Conservation (phyloP, 1,140 invertebrate genomes). For the Eupeodes corollae region DNA sequence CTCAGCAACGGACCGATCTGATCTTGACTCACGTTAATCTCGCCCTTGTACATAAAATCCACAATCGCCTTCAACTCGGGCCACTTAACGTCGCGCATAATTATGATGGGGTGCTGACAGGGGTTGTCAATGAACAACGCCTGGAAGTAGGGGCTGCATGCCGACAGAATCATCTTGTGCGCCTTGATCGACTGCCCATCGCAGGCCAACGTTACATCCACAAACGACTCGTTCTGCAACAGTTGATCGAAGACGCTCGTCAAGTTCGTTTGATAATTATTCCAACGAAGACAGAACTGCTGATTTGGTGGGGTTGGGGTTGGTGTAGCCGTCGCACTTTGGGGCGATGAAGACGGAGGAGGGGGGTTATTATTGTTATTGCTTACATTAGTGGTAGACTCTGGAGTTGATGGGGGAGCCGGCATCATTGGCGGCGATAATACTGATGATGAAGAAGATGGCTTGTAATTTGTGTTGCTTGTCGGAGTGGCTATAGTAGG, state of each 20-base stretch:
- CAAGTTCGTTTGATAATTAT: constrained; percentile 85
- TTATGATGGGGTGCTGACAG: constrained; percentile 81
- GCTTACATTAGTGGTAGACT: constrained; percentile 1
- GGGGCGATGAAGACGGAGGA: not conserved
- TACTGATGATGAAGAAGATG: constrained; percentile 1
- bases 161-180: constrained; percentile 85
- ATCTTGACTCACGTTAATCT: constrained; percentile 84
- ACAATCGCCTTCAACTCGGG: constrained; percentile 76
- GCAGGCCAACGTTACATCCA: constrained; percentile 84
- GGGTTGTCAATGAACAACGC: constrained; percentile 80
- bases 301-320: constrained; percentile 21
- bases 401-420: constrained; percentile 1
- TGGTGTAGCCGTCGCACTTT: constrained; percentile 1
- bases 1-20: constrained; percentile 75
- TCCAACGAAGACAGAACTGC: constrained; percentile 80
- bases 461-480: constrained; percentile 10
- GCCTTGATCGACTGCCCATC: constrained; percentile 83
- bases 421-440: not conserved
- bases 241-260: constrained; percentile 87
- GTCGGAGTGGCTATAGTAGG: too few relatives aligned
- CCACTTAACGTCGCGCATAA: constrained; percentile 81
- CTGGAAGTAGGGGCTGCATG: constrained; percentile 87
- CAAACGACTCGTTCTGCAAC: constrained; percentile 78
- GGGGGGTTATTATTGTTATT: constrained; percentile 12
- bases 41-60: constrained; percentile 88